These are phyloP conservation scores for Arenaria interpres DNA, from an alignment of 2,113 vertebrate species.

Conservation along the genomic window DNA sequence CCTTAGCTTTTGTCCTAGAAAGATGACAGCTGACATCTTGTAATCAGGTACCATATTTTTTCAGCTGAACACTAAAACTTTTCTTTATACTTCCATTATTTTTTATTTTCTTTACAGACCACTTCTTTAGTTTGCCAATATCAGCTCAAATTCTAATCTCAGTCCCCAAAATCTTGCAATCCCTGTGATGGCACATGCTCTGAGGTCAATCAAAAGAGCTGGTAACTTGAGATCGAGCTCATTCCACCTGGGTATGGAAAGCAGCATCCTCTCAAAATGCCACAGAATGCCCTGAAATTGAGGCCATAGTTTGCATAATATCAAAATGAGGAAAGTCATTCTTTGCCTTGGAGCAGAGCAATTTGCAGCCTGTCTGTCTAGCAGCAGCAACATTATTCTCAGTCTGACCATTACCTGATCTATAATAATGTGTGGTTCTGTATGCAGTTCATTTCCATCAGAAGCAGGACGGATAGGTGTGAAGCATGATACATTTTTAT, in stretches of 20 bases:
- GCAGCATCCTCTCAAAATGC: neutral
- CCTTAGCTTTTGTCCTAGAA: neutral
- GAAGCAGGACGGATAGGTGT: neutral
- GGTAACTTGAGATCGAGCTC: neutral
- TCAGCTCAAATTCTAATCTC: neutral
- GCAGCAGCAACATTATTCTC: neutral
- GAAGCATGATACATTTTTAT: neutral
- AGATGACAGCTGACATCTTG: neutral
- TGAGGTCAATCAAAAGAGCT: neutral
- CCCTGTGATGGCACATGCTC: fast-evolving
- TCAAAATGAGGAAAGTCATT: neutral
- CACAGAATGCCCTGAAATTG: neutral
- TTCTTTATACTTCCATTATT: neutral
- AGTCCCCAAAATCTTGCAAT: neutral
- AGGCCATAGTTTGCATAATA: neutral
- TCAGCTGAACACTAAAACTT: neutral
- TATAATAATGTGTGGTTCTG: neutral
- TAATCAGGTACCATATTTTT: neutral
- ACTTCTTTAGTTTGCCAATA: neutral
- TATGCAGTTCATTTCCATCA: neutral
- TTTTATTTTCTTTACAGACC: neutral
- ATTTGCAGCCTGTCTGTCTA: constrained; percentile 25
- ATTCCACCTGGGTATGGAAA: neutral
- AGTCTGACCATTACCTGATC: neutral
- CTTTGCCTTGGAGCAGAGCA: neutral